Evolutionary conservation across 2,888 invertebrate genomes (phyloP).

Genomic region (Achlya flavicornis): DNA sequence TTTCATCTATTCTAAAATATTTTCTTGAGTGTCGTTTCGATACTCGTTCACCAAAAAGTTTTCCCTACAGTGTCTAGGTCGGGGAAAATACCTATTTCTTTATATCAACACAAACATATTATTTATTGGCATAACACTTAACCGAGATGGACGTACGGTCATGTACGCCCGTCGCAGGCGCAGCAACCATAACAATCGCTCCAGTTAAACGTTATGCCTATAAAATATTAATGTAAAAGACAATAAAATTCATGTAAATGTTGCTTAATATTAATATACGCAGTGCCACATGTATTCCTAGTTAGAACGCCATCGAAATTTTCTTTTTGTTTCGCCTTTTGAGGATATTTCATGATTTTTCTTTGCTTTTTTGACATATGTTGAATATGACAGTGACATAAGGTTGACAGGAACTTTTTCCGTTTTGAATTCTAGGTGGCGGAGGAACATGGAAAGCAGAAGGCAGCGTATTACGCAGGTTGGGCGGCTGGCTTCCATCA

Average conservation of each 20-base stretch:
- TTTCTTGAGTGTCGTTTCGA: no score
- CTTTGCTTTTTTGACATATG: background rate
- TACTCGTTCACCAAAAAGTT: background rate
- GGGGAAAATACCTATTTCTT: background rate
- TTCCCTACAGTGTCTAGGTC: background rate
- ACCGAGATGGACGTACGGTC: no score
- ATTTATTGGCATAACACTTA: no score
- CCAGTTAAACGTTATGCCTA: no score
- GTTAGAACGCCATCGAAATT: background rate
- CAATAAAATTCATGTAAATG: background rate
- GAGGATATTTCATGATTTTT: background rate
- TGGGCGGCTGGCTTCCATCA: slow-evolving; percentile 88
- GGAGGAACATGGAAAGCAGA: slow-evolving; percentile 93
- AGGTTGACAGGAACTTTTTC: background rate
- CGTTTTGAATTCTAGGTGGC: slow-evolving; percentile 81
- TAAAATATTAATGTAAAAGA: background rate
- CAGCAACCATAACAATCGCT: no score
- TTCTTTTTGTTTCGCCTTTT: background rate
- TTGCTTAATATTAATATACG: background rate
- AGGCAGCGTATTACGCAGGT: slow-evolving; percentile 89
- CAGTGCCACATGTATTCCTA: slow-evolving; percentile 2
- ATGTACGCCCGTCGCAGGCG: no score
- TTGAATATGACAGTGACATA: background rate
- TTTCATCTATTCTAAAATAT: background rate
- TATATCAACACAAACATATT: no score